Base-by-base conservation (phyloP, 2,797 vertebrate species). In the Anguilla megastoma region DNA sequence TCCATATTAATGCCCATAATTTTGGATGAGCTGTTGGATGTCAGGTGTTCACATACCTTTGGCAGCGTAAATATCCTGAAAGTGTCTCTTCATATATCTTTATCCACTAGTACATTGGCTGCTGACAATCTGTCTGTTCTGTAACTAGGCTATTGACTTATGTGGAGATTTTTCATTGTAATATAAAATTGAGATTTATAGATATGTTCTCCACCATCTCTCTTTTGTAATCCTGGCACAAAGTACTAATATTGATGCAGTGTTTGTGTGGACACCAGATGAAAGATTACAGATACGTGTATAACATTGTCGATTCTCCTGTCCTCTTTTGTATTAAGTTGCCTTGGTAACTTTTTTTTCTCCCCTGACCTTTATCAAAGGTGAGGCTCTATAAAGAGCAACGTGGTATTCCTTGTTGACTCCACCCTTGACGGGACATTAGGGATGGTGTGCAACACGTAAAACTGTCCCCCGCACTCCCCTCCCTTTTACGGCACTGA, bases 291-390 rank as follows among this genome's bases (percentile, higher is more conserved):
- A 33, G n/a, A 71, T 33, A 3, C 27, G 0, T 8, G n/a, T 12
- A 71, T 71, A 10, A 33, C 69, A 71, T 10, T 30, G 27, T 69
- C 6, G 9, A 27, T 71, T 33, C 69, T 71, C 69, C 27, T 71
- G 27, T 71, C 69, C 27, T 10, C 69, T 71, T 27, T 71, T 69
- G 63, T 69, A 8, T 69, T 8, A 69, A 69, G 24, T 69, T 71
- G 69, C 69, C 69, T 71, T 71, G 21, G 69, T 71, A 30, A 71
- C 27, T 71, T 30, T 33, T 27, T 69, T 71, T 30, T 27, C 27
- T 12, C 69, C 69, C 27, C 69, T 71, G 14, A 71, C 69, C 69
- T 71, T 71, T 71, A 71, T 71, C 69, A 71, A 71, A 71, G 69
- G 27, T 33, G 69, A 71, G n/a, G 33, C 7, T 69, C n/a, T 71